phyloP scores from a whole-genome alignment of 2,797 vertebrate genomes.

The Myiothlypis coronata region DNA sequence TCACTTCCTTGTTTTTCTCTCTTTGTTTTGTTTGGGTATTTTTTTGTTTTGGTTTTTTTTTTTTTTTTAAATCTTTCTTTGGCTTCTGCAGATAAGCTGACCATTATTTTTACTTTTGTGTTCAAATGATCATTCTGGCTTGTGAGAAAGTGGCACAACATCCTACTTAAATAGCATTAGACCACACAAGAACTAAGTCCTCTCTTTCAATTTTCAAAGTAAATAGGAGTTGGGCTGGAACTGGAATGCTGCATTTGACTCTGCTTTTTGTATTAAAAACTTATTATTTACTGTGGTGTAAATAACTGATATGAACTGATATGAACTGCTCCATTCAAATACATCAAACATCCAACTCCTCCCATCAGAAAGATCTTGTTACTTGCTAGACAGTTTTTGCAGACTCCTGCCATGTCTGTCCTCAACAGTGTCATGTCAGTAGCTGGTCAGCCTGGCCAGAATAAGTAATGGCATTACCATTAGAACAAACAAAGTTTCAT shows the following conservation, averaged over 20 bases:
- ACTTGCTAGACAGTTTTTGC: background rate
- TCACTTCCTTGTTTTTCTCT: background rate
- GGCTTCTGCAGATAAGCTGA: background rate
- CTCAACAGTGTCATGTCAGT: background rate
- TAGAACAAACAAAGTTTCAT: background rate
- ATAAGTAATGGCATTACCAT: background rate
- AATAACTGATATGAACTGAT: background rate
- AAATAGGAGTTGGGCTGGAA: background rate
- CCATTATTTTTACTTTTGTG: background rate
- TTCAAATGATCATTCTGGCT: background rate
- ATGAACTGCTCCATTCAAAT: background rate
- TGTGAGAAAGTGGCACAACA: background rate
- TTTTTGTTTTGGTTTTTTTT: background rate
- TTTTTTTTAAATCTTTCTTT: background rate
- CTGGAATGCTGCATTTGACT: background rate
- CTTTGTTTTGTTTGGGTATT: background rate
- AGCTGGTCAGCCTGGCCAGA: background rate
- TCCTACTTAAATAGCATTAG: background rate
- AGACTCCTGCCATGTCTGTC: background rate
- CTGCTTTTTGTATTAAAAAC: background rate
- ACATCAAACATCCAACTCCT: background rate
- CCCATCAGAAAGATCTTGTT: background rate
- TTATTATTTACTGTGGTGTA: background rate
- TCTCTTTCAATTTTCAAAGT: conserved; percentile 6
- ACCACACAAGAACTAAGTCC: conserved; percentile 15